A percentile compares a stretch with the other conserved stretches of the same genome.
Evolutionary conservation across 2,888 invertebrate genomes (phyloP).

Genomic region (Synergus gifuensis): DNA sequence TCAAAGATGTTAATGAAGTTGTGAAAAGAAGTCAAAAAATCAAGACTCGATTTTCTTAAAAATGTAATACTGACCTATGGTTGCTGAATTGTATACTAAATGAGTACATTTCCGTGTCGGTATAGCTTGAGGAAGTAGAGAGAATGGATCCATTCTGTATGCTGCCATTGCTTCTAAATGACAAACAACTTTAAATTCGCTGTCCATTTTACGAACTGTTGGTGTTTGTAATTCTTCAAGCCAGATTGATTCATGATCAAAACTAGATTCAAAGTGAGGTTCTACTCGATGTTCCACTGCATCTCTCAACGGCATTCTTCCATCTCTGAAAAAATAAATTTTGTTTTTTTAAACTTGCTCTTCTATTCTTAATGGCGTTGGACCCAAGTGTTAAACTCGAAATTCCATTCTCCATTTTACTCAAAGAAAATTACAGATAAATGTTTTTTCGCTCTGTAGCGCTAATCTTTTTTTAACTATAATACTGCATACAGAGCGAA

Average conservation of each 20-base stretch:
- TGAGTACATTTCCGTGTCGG: slow-evolving; percentile 86
- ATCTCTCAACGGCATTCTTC: slow-evolving; percentile 83
- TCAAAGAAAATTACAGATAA: no score
- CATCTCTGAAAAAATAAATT: slow-evolving; percentile 46
- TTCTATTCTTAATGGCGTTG: not conserved
- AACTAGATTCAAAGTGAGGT: slow-evolving; percentile 65
- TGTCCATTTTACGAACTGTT: slow-evolving; percentile 65
- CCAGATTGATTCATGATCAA: slow-evolving; percentile 73
- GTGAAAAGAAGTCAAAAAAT: not conserved
- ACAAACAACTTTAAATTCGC: slow-evolving; percentile 80
- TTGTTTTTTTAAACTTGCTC: not conserved
- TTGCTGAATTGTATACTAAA: slow-evolving; percentile 86
- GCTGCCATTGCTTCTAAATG: slow-evolving; percentile 85
- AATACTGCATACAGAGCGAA: no score
- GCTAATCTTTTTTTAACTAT: no score
- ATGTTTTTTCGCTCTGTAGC: no score
- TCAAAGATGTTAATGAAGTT: not conserved
- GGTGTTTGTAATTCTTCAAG: slow-evolving; percentile 72
- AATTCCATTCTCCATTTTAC: no score
- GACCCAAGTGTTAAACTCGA: no score
- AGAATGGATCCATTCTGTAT: slow-evolving; percentile 84
- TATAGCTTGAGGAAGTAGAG: slow-evolving; percentile 83
- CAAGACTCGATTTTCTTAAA: not conserved
- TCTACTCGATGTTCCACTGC: slow-evolving; percentile 82
- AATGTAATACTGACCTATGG: slow-evolving; percentile 75